Evolutionary conservation across 2,888 invertebrate species (phyloP), one percentile per base, ranked within the genome.

Genomic region (Argyra leucocephala): DNA sequence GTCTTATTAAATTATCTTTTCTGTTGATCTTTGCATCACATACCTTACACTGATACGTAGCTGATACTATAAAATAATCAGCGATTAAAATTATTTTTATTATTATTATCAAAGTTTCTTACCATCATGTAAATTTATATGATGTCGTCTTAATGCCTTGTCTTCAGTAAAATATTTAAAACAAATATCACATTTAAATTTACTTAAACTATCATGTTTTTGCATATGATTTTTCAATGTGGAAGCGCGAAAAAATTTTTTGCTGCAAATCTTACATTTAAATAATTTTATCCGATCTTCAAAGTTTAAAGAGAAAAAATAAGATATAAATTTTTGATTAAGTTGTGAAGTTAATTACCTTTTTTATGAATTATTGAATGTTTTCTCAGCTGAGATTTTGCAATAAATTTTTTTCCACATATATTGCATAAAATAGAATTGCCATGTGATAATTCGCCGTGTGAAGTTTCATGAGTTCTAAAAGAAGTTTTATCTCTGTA

Each of bases 1-100:
- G 91, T 0, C 91, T 83, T 67, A 85, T 84, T 67, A 91, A 81
- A 75, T 91, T 92, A 75, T 92, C 92, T 74, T 88, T 89, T 67
- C 92, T 82, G 61, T 87, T 81, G 74, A 91, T 91, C 58, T 83
- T 83, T 10, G 86, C 85, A 57, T 83, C 82, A 76, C 92, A 92
- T 26, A 87, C 82, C 68, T 83, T 83, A 75, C 92, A 92, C 22
- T 84, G 84, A 73, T 85, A 91, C 4, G 86, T 86, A 71, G 88
- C 86, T 5, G 82, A 82, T 73, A 86, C 90, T 31, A 62, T 21
- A 63, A 57, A 12, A 79, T 66, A 64, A 73, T 23, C 65, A 24
- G 23, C 21, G 62, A 24, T n/a, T 62, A 64, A 21, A 23, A 64
- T 22, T 26, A 18, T 21, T 23, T 64, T 18, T 15, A 22, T n/a